These are phyloP conservation scores for Campoplex nolae DNA, from an alignment of 2,888 invertebrate species.

Conservation along the genomic window DNA sequence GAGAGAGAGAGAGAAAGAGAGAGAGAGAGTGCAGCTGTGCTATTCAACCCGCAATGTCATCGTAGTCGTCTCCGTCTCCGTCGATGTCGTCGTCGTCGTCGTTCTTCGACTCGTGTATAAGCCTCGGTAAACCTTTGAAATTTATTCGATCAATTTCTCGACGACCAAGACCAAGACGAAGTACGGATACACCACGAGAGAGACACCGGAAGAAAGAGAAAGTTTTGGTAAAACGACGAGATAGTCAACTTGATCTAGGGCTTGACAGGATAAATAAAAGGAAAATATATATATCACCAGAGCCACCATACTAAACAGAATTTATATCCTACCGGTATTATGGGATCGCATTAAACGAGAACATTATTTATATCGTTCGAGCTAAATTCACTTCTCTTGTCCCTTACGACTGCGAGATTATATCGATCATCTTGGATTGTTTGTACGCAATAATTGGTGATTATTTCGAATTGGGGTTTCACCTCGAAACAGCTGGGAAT, in stretches of 20 bases:
- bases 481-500: no score
- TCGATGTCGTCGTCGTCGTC: constrained; percentile 9
- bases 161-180: constrained; percentile 40
- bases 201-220: constrained; percentile 4
- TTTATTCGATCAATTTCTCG: constrained; percentile 77
- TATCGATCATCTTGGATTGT: no score
- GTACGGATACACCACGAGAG: neutral
- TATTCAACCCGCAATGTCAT: constrained; percentile 63
- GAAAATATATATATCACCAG: constrained; percentile 41
- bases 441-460: no score
- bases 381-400: neutral
- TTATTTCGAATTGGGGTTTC: neutral
- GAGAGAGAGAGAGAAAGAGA: neutral
- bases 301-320: constrained; percentile 20
- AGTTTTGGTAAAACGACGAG: constrained; percentile 22
- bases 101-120: constrained; percentile 40
- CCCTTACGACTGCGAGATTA: no score
- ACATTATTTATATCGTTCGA: neutral
- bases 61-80: constrained; percentile 7
- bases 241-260: constrained; percentile 43
- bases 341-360: neutral
- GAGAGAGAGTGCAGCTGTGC: constrained; percentile 44
- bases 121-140: constrained; percentile 72
- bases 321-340: constrained; percentile 17
- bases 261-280: constrained; percentile 49